Evolutionary conservation across 2,888 invertebrate species (phyloP).

Genomic region (Taphrorychus bicolor): DNA sequence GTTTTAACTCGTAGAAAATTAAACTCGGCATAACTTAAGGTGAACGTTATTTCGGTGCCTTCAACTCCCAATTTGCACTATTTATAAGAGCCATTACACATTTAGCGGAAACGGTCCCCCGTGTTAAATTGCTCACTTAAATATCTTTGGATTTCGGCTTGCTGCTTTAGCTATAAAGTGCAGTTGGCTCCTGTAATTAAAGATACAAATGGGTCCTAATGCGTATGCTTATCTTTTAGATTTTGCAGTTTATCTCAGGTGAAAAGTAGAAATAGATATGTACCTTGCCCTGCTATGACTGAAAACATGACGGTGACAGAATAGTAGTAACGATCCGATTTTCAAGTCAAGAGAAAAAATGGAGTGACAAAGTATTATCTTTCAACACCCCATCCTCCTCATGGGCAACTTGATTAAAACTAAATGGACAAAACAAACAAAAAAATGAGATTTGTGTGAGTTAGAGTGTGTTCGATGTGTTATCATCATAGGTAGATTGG

Average conservation of each 20-base stretch:
- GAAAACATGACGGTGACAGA: too few relatives aligned
- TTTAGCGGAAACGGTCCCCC: constrained; percentile 4
- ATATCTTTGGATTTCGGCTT: not conserved
- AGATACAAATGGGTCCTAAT: not conserved
- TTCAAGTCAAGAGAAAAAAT: too few relatives aligned
- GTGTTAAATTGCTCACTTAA: constrained; percentile 6
- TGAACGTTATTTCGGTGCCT: constrained; percentile 24
- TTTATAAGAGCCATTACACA: constrained; percentile 19
- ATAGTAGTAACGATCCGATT: too few relatives aligned
- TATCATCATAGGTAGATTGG: too few relatives aligned
- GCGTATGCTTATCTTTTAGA: not conserved
- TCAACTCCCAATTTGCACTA: constrained; percentile 22
- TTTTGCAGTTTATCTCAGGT: not conserved
- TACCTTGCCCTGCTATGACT: too few relatives aligned
- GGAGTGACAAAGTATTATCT: too few relatives aligned
- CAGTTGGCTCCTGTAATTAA: not conserved
- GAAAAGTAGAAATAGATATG: too few relatives aligned
- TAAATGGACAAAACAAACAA: too few relatives aligned
- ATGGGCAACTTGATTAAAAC: too few relatives aligned
- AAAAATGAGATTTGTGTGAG: too few relatives aligned
- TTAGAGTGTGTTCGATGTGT: too few relatives aligned
- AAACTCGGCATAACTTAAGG: constrained; percentile 8
- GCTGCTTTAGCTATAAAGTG: not conserved
- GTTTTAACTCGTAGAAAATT: constrained; percentile 11
- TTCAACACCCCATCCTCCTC: too few relatives aligned